Conservation (phyloP, 2,888 invertebrate species). For the Caenorhabditis japonica region DNA sequence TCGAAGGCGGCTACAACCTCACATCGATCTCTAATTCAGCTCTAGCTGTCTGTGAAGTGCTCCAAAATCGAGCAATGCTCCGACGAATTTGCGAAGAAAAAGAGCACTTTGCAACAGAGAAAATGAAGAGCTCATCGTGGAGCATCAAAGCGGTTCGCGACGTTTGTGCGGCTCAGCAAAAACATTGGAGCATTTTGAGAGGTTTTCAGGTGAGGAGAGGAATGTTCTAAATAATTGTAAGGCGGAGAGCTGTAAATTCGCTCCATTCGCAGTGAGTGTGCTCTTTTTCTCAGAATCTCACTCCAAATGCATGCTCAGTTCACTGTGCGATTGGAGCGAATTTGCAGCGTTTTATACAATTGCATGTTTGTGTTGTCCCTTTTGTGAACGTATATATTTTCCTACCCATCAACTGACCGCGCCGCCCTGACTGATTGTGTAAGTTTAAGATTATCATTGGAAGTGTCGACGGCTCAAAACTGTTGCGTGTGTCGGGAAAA, state of each 20-base stretch:
- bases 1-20: constrained; percentile 85
- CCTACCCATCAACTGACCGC: no score
- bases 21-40: constrained; percentile 43
- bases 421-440: no score
- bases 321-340: no score
- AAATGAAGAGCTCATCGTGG: constrained; percentile 5
- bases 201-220: constrained; percentile 62
- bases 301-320: no score
- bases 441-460: constrained; percentile 30
- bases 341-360: no score
- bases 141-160: constrained; percentile 37
- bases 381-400: no score
- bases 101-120: constrained; percentile 24
- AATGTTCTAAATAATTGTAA: no score
- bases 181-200: constrained; percentile 47
- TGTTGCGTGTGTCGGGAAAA: constrained; percentile 30
- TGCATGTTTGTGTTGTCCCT: no score
- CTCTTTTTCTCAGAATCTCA: no score
- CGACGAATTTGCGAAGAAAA: constrained; percentile 32
- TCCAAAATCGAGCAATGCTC: constrained; percentile 31
- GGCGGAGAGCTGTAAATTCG: no score
- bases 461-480: constrained; percentile 25
- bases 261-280: no score
- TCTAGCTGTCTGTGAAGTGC: constrained; percentile 50
- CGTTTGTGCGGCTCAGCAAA: constrained; percentile 27